Evolutionary conservation across 2,797 vertebrate genomes (phyloP).

Genomic region (Cirrhinus molitorella): DNA sequence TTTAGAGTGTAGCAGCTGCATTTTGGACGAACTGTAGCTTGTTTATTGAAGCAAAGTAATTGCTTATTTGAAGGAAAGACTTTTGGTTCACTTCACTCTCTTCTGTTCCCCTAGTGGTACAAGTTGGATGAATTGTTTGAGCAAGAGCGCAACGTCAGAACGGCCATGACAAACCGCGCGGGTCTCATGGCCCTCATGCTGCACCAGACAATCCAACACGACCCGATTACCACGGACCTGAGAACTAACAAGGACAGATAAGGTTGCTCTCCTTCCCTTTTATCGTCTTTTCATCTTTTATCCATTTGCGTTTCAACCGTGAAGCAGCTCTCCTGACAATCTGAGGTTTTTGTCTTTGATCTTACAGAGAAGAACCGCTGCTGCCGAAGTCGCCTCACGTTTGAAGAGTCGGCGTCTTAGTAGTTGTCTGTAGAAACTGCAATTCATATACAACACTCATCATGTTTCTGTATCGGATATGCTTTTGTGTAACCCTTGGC

Average conservation of each 20-base stretch:
- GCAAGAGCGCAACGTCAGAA: conserved; percentile 90
- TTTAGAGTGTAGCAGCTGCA: too few species aligned
- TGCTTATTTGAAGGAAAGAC: not conserved
- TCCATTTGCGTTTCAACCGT: not conserved
- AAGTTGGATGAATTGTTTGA: conserved; percentile 94
- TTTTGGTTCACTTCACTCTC: too few species aligned
- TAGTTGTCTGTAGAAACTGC: conserved; percentile 19
- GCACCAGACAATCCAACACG: conserved; percentile 94
- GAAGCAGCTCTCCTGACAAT: not conserved
- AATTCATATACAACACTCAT: not conserved
- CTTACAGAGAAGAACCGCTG: conserved; percentile 13
- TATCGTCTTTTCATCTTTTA: not conserved
- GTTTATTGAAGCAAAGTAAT: too few species aligned
- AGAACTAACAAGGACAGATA: conserved; percentile 85
- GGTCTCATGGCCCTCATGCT: conserved; percentile 92
- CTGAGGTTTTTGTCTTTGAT: conserved; percentile 26
- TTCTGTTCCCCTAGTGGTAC: conserved; percentile 83
- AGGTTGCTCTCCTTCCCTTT: conserved; percentile 19
- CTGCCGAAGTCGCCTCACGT: not conserved
- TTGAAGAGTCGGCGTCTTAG: not conserved
- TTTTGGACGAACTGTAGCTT: too few species aligned
- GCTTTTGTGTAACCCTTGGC: not conserved
- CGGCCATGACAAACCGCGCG: conserved; percentile 90
- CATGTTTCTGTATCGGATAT: not conserved
- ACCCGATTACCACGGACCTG: conserved; percentile 89